phyloP scores from a whole-genome alignment of 1,140 invertebrate genomes.

The Penaeus chinensis region DNA sequence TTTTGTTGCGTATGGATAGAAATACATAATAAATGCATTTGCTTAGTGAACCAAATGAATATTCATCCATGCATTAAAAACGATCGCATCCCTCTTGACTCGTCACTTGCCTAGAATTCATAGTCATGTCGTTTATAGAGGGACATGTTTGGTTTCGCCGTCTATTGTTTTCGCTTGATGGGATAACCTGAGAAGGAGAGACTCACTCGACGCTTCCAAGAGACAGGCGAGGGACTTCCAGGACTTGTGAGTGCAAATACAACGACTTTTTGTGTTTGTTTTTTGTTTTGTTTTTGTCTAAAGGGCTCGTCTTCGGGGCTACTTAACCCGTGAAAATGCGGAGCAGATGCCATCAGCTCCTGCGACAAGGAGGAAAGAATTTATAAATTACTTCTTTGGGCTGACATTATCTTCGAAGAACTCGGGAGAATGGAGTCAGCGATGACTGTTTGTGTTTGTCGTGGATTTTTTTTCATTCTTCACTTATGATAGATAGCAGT shows the following conservation, averaged over 20 bases:
- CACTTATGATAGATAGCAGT: not conserved
- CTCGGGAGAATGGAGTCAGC: no score
- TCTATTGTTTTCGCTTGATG: slow-evolving; percentile 19
- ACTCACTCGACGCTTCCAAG: not conserved
- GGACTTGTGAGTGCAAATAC: slow-evolving; percentile 4
- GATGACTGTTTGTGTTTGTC: not conserved
- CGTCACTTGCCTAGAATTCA: not conserved
- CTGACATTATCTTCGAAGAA: no score
- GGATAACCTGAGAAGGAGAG: not conserved
- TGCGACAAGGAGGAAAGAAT: no score
- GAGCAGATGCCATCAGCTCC: no score
- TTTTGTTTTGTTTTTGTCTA: not conserved
- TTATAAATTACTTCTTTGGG: no score
- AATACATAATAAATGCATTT: no score
- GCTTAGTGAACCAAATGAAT: no score
- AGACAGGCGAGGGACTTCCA: not conserved
- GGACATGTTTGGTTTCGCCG: not conserved
- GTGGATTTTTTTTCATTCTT: not conserved
- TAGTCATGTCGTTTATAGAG: slow-evolving; percentile 11
- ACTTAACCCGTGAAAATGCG: not conserved
- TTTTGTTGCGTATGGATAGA: no score
- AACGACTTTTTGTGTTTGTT: not conserved
- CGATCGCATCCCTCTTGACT: not conserved
- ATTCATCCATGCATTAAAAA: no score
- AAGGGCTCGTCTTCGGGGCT: not conserved